These are phyloP conservation scores for Lasioglossum pauxillum DNA, from an alignment of 2,888 invertebrate genomes.

Conservation along the genomic window DNA sequence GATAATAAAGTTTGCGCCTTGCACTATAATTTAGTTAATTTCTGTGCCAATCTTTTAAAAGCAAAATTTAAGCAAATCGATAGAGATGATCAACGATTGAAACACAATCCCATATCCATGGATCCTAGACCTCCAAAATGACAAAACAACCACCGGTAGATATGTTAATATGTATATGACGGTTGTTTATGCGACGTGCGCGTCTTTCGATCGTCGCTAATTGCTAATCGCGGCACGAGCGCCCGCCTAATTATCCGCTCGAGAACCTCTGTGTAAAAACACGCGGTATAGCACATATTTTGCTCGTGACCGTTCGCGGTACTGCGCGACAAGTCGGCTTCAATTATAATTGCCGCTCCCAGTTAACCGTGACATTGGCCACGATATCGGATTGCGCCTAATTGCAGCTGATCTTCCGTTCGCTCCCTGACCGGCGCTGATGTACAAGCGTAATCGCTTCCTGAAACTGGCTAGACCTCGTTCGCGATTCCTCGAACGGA, in stretches of 20 bases:
- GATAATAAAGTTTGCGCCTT: no score
- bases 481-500: neutral
- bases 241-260: neutral
- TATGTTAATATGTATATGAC: no score
- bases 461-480: neutral
- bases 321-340: constrained; percentile 37
- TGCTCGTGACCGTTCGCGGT: neutral
- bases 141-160: neutral
- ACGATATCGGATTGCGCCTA: constrained; percentile 78
- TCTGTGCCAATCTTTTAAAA: no score
- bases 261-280: neutral
- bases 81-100: no score
- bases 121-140: neutral
- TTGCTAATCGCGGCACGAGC: neutral
- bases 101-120: no score
- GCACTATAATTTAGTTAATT: no score
- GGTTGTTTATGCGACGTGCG: no score
- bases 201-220: neutral
- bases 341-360: constrained; percentile 63
- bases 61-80: no score
- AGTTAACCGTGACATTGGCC: constrained; percentile 80
- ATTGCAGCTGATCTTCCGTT: constrained; percentile 66
- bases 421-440: neutral
- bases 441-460: constrained; percentile 16
- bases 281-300: neutral